These are phyloP conservation scores for Hirudinaria manillensis DNA, from an alignment of 2,888 invertebrate species.

Conservation along the genomic window DNA sequence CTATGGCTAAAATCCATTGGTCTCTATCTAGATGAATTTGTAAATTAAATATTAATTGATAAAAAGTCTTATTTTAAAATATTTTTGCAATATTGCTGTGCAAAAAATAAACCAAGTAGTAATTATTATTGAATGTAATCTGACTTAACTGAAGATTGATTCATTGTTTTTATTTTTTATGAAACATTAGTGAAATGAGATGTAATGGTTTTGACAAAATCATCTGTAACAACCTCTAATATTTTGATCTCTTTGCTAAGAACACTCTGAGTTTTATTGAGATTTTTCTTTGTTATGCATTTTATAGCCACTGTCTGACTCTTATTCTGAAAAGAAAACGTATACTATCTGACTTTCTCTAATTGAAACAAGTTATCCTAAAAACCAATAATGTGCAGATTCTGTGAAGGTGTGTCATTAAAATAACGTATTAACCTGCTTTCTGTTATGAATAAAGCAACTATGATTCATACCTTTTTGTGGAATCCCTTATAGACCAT, in stretches of 20 bases:
- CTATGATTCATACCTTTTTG: slow-evolving; percentile 57
- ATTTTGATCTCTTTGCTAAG: slow-evolving; percentile 98
- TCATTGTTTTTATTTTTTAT: neutral
- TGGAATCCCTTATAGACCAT: slow-evolving; percentile 95
- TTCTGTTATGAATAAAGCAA: too few relatives aligned
- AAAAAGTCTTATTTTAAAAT: neutral
- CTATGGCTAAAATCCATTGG: too few relatives aligned
- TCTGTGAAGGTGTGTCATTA: too few relatives aligned
- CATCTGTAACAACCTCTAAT: slow-evolving; percentile 64
- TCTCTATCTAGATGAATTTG: too few relatives aligned
- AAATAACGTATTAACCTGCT: too few relatives aligned
- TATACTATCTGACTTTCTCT: neutral
- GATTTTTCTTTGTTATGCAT: slow-evolving; percentile 89
- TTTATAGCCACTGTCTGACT: slow-evolving; percentile 89
- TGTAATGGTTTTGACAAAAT: neutral
- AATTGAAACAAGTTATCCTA: neutral
- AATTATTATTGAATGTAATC: neutral
- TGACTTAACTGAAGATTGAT: neutral
- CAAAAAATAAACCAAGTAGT: neutral
- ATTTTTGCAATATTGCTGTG: neutral
- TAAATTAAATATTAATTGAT: too few relatives aligned
- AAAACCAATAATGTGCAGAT: neutral
- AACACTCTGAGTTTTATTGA: slow-evolving; percentile 92
- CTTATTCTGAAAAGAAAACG: slow-evolving; percentile 66
- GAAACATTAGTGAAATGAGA: neutral